phyloP scores from a whole-genome alignment of 2,888 invertebrate species.

The Parnassius apollo region DNA sequence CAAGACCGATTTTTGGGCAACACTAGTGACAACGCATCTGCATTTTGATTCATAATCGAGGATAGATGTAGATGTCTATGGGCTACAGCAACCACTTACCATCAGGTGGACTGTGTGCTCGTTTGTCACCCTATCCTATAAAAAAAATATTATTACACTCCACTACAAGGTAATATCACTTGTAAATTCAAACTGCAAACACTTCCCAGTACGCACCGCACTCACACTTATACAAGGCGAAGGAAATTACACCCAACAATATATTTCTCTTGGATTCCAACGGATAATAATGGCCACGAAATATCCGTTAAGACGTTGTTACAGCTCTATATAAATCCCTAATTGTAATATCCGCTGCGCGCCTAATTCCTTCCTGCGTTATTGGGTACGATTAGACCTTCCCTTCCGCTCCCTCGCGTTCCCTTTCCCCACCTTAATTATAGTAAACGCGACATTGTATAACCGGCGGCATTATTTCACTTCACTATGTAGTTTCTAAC shows the following conservation, averaged over 20 bases:
- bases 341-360: constrained; percentile 27
- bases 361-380: constrained; percentile 29
- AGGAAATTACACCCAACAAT: neutral
- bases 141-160: no score
- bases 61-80: no score
- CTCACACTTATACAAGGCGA: neutral
- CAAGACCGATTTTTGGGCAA: no score
- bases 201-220: no score
- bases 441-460: constrained; percentile 9
- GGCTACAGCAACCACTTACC: no score
- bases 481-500: neutral
- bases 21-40: no score
- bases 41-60: no score
- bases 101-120: no score
- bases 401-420: neutral
- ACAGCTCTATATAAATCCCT: constrained; percentile 30
- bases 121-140: no score
- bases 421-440: constrained; percentile 8
- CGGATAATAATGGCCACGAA: neutral
- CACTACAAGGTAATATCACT: no score
- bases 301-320: constrained; percentile 14
- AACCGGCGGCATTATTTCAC: neutral
- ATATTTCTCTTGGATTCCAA: neutral
- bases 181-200: no score
- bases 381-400: constrained; percentile 14